These are phyloP conservation scores for Pseudomugil tenellus DNA, from an alignment of 2,797 vertebrate genomes.

Conservation along the genomic window DNA sequence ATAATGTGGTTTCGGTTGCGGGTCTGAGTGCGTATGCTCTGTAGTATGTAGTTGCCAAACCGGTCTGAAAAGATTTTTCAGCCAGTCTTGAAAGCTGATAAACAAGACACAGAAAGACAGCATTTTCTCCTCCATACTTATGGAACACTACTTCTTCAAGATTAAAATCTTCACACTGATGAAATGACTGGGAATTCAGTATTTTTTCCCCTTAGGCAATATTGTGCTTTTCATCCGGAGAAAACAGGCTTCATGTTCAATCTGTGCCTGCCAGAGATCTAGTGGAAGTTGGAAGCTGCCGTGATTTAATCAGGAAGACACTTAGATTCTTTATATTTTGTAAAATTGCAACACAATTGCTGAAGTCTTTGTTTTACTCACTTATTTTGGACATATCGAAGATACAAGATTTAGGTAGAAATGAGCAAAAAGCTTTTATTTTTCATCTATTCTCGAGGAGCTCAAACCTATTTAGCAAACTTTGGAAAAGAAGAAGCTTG, in stretches of 20 bases:
- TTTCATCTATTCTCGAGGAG: neutral
- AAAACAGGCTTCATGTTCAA: neutral
- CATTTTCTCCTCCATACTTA: neutral
- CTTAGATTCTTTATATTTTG: neutral
- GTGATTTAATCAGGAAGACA: neutral
- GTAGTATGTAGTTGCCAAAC: slow-evolving; percentile 67
- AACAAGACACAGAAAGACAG: slow-evolving; percentile 31
- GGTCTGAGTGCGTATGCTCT: slow-evolving; percentile 39
- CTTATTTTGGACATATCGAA: neutral
- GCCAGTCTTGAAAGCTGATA: slow-evolving; percentile 38
- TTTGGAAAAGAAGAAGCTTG: neutral
- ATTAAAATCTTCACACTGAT: neutral
- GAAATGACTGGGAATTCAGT: neutral
- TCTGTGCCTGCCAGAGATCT: neutral
- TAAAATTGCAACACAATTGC: neutral
- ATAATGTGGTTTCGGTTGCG: slow-evolving; percentile 45
- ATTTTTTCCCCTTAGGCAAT: neutral
- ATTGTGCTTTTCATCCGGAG: neutral
- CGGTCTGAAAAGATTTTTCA: slow-evolving; percentile 64
- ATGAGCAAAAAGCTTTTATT: neutral
- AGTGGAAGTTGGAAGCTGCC: neutral
- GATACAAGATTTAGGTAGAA: neutral
- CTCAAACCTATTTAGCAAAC: no score
- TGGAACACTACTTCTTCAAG: neutral
- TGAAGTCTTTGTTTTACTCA: neutral